Conservation (phyloP, 2,888 invertebrate species). For the Cephus nigrinus region DNA sequence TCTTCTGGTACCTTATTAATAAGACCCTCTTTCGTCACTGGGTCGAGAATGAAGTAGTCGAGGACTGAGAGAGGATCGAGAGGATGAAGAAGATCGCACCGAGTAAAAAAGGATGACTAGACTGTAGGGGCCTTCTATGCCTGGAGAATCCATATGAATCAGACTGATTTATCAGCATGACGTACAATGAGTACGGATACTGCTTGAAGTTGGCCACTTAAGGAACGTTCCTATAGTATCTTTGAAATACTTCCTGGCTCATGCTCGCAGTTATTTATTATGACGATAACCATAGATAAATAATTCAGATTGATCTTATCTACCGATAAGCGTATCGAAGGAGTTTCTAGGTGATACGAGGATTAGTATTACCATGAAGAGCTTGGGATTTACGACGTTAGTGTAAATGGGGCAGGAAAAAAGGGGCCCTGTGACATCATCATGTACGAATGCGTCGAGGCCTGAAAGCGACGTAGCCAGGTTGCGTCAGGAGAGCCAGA, state of each 20-base stretch:
- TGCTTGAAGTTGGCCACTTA: neutral
- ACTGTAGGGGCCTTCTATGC: neutral
- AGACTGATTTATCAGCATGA: neutral
- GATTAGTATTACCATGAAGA: neutral
- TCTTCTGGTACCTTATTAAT: neutral
- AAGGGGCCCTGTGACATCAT: constrained; percentile 42
- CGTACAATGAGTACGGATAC: neutral
- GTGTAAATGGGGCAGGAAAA: neutral
- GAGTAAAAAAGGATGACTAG: neutral
- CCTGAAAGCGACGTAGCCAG: constrained; percentile 36
- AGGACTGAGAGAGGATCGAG: neutral
- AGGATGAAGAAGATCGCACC: neutral
- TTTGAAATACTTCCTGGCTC: neutral
- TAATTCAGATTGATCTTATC: neutral
- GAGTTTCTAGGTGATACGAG: constrained; percentile 6
- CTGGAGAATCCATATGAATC: neutral
- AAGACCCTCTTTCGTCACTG: neutral
- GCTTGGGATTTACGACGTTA: neutral
- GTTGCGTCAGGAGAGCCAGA: constrained; percentile 45
- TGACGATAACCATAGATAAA: neutral
- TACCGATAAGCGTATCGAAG: neutral
- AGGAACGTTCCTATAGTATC: neutral
- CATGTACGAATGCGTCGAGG: constrained; percentile 44
- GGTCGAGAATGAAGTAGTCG: neutral
- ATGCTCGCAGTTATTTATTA: neutral